These are phyloP conservation scores for Teleopsis dalmanni DNA, from an alignment of 1,140 invertebrate genomes.

Conservation along the genomic window DNA sequence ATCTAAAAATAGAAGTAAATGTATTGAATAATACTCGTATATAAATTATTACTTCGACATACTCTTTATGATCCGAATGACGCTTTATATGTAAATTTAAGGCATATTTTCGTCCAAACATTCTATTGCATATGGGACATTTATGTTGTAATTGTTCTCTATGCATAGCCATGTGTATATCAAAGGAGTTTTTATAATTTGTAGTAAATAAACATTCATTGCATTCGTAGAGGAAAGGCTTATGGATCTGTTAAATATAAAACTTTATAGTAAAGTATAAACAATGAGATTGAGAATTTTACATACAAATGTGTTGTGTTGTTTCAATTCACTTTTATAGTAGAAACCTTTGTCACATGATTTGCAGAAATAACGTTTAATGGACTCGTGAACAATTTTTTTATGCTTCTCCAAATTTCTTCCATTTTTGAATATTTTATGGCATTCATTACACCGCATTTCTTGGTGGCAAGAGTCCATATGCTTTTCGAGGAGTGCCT, in stretches of 20 bases:
- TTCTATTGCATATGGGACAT: constrained; percentile 25
- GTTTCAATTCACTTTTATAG: constrained; percentile 32
- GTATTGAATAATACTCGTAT: not conserved
- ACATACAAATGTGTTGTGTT: constrained; percentile 5
- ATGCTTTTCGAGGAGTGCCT: constrained; percentile 25
- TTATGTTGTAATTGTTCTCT: constrained; percentile 23
- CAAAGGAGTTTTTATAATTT: constrained; percentile 28
- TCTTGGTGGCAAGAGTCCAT: constrained; percentile 27
- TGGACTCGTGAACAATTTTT: constrained; percentile 30
- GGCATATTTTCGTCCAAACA: constrained; percentile 29
- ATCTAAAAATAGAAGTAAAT: not conserved
- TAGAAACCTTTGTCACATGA: constrained; percentile 36
- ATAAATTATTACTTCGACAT: not conserved
- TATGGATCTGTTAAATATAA: constrained; percentile 15
- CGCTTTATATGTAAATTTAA: constrained; percentile 29
- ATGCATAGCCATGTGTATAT: constrained; percentile 30
- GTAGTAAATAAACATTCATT: constrained; percentile 30
- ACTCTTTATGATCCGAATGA: constrained; percentile 9
- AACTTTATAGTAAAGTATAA: not conserved
- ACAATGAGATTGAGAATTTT: not conserved
- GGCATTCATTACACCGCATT: constrained; percentile 24
- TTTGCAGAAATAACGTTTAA: constrained; percentile 30
- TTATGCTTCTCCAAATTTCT: constrained; percentile 30
- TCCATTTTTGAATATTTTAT: constrained; percentile 32
- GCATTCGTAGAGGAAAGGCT: constrained; percentile 21